Evolutionary conservation across 2,797 vertebrate species (phyloP).

Genomic region (Anabas testudineus): DNA sequence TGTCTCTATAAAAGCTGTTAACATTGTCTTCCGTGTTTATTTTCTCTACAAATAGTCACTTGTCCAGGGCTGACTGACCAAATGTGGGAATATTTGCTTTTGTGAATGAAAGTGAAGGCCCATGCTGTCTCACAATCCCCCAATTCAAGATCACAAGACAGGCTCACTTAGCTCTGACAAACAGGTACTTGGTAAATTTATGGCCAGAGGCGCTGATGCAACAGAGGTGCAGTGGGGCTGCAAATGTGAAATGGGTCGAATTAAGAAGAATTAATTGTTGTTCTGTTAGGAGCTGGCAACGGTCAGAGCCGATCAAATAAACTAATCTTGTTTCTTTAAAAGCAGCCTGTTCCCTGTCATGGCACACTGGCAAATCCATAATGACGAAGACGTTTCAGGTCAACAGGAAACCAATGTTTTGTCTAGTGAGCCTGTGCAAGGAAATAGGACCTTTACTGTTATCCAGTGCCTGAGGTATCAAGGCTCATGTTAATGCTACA

Average conservation of each 20-base stretch:
- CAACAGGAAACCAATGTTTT: slow-evolving; percentile 11
- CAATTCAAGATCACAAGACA: slow-evolving; percentile 36
- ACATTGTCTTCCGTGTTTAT: slow-evolving; percentile 27
- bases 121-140: slow-evolving; percentile 26
- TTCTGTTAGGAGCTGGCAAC: slow-evolving; percentile 34
- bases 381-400: slow-evolving; percentile 15
- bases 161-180: slow-evolving; percentile 60
- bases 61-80: slow-evolving; percentile 27
- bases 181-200: slow-evolving; percentile 57
- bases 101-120: slow-evolving; percentile 36
- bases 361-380: slow-evolving; percentile 26
- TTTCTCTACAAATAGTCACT: slow-evolving; percentile 38
- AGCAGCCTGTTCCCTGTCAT: slow-evolving; percentile 19
- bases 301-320: slow-evolving; percentile 50
- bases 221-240: slow-evolving; percentile 13
- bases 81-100: slow-evolving; percentile 36
- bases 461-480: neutral
- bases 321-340: slow-evolving; percentile 37
- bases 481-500: neutral
- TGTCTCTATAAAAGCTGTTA: slow-evolving; percentile 4
- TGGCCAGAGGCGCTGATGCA: slow-evolving; percentile 54
- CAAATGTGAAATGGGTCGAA: slow-evolving; percentile 49
- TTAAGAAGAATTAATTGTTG: slow-evolving; percentile 54
- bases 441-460: neutral
- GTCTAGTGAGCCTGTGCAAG: neutral